Evolutionary conservation across 1,140 invertebrate genomes (phyloP).

Genomic region (Whitmania pigra): DNA sequence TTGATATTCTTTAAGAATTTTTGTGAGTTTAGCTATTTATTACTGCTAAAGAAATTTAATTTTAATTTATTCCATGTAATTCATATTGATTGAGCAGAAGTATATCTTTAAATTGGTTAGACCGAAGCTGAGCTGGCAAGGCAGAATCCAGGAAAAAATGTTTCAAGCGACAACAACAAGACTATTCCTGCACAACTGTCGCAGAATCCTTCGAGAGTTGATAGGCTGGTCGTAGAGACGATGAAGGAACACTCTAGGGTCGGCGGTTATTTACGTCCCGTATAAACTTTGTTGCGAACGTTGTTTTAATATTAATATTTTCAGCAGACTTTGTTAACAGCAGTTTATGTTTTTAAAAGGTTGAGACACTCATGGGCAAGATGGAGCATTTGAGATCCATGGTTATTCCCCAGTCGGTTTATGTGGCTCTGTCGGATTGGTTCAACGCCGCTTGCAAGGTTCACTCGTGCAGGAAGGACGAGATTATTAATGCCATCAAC

Average conservation of each 20-base stretch:
- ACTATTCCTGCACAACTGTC: slow-evolving; percentile 60
- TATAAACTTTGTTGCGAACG: neutral
- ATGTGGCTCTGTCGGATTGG: neutral
- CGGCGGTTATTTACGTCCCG: slow-evolving; percentile 20
- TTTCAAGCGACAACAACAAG: slow-evolving; percentile 67
- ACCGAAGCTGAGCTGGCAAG: slow-evolving; percentile 68
- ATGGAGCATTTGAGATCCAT: slow-evolving; percentile 13
- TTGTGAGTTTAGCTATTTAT: neutral
- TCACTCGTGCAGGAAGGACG: slow-evolving; percentile 15
- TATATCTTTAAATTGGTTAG: slow-evolving; percentile 28
- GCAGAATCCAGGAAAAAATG: slow-evolving; percentile 64
- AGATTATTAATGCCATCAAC: slow-evolving; percentile 18
- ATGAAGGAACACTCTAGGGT: slow-evolving; percentile 62
- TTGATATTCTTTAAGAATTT: neutral
- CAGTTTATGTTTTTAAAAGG: slow-evolving; percentile 1
- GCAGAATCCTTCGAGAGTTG: slow-evolving; percentile 65
- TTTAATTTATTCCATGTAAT: slow-evolving; percentile 4
- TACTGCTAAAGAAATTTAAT: neutral
- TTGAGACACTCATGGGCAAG: slow-evolving; percentile 8
- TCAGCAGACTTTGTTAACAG: neutral
- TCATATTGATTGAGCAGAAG: neutral
- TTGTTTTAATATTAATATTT: neutral
- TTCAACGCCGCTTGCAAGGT: slow-evolving; percentile 7
- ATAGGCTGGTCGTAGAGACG: slow-evolving; percentile 68
- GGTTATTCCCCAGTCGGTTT: neutral